Percentiles rank a stretch among this genome's conserved stretches.
Evolutionary conservation across 2,113 vertebrate species (phyloP).

Genomic region (Protomyctophum bolini): DNA sequence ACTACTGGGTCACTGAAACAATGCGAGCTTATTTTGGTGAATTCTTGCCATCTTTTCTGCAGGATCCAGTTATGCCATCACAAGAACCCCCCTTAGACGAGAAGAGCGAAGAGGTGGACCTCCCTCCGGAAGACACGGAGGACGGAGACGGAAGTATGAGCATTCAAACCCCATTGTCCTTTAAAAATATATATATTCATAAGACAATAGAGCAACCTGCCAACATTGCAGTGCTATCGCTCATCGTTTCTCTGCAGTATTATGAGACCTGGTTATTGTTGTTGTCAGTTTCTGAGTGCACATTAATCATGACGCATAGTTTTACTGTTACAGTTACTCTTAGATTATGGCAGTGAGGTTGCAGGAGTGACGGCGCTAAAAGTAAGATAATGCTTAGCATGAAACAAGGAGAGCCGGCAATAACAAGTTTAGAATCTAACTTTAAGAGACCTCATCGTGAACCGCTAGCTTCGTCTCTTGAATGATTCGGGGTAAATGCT

Average conservation of each 20-base stretch:
- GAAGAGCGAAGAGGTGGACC: slow-evolving; percentile 84
- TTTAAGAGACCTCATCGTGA: too few relatives aligned
- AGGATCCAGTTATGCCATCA: slow-evolving; percentile 99
- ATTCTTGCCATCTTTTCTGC: slow-evolving; percentile 33
- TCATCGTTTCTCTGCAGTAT: not conserved
- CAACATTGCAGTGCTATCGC: not conserved
- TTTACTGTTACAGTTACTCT: too few relatives aligned
- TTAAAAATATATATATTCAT: not conserved
- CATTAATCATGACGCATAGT: too few relatives aligned
- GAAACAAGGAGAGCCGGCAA: too few relatives aligned
- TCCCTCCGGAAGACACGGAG: slow-evolving; percentile 87
- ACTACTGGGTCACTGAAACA: slow-evolving; percentile 3
- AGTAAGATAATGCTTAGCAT: too few relatives aligned
- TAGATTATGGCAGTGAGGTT: too few relatives aligned
- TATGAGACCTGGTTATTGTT: not conserved
- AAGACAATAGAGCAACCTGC: too few relatives aligned
- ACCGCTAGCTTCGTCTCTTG: too few relatives aligned
- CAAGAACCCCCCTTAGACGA: slow-evolving; percentile 91
- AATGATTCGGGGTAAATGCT: too few relatives aligned
- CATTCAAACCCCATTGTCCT: not conserved
- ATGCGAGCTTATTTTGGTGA: slow-evolving; percentile 9
- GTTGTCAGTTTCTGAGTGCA: not conserved
- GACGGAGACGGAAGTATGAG: slow-evolving; percentile 88
- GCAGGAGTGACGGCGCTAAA: too few relatives aligned
- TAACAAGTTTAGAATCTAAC: too few relatives aligned